phyloP scores from a whole-genome alignment of 1,140 invertebrate genomes.

The Psix sp. region DNA sequence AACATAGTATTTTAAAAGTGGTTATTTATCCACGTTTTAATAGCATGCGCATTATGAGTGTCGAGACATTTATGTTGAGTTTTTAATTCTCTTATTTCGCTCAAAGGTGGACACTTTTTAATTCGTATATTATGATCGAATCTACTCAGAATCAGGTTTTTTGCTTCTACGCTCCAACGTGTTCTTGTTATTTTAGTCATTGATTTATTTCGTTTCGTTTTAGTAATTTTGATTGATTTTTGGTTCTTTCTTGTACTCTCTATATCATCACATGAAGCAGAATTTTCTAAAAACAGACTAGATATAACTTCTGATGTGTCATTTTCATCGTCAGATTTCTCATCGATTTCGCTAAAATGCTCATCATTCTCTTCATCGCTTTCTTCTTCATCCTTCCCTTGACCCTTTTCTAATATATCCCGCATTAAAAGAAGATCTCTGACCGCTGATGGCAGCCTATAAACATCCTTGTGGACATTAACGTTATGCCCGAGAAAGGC shows the following conservation, averaged over 20 bases:
- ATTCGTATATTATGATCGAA: too few relatives aligned
- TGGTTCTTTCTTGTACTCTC: conserved; percentile 1
- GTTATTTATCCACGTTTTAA: conserved; percentile 11
- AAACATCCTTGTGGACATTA: conserved; percentile 30
- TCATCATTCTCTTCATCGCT: conserved; percentile 19
- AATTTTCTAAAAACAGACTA: too few relatives aligned
- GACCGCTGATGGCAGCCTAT: conserved; percentile 1
- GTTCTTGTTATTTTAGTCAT: too few relatives aligned
- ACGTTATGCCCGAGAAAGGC: conserved; percentile 22
- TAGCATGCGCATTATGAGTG: background rate
- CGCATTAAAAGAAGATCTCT: conserved; percentile 8
- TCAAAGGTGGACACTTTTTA: background rate
- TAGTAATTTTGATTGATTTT: background rate
- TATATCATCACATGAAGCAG: too few relatives aligned
- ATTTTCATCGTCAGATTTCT: conserved; percentile 25
- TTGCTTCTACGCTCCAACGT: too few relatives aligned
- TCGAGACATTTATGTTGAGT: background rate
- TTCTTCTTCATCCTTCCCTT: conserved; percentile 13
- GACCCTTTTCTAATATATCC: conserved; percentile 22
- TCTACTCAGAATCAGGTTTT: too few relatives aligned
- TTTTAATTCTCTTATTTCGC: conserved; percentile 5
- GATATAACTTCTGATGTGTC: background rate
- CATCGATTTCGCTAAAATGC: conserved; percentile 15
- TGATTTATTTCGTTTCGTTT: too few relatives aligned
- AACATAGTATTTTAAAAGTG: too few relatives aligned